These are phyloP conservation scores for Drosophila robusta DNA, from an alignment of 2,888 invertebrate species.

Conservation along the genomic window DNA sequence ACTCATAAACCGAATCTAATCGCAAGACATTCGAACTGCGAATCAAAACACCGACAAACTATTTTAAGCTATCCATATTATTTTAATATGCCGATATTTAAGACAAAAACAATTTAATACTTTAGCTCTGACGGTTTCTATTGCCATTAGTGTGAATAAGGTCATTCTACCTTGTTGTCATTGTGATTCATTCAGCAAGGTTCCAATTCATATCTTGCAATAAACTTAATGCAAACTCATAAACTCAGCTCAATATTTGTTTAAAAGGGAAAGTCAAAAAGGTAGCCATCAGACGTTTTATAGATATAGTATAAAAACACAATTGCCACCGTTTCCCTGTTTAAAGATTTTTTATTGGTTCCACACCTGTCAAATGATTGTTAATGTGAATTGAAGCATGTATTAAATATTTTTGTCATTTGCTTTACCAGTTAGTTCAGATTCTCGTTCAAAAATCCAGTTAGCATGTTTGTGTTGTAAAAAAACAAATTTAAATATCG, in stretches of 20 bases:
- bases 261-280: constrained; percentile 1
- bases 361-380: constrained; percentile 1
- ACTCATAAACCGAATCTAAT: too few relatives aligned
- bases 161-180: background rate
- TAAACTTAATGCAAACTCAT: too few relatives aligned
- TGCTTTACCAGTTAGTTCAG: background rate
- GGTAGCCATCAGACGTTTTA: background rate
- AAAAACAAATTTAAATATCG: background rate
- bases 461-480: background rate
- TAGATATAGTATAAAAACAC: background rate
- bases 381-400: constrained; percentile 9
- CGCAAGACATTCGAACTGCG: too few relatives aligned
- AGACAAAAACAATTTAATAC: background rate
- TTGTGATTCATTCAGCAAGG: background rate
- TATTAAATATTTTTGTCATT: background rate
- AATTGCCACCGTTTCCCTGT: background rate
- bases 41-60: too few relatives aligned
- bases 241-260: background rate
- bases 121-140: background rate
- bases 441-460: background rate
- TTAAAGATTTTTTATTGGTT: constrained; percentile 3
- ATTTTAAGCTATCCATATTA: too few relatives aligned
- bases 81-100: too few relatives aligned
- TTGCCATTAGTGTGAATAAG: background rate
- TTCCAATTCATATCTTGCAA: too few relatives aligned